These are phyloP conservation scores for Drosophila aff. DNA, from an alignment of 1,140 invertebrate species.

Conservation along the genomic window DNA sequence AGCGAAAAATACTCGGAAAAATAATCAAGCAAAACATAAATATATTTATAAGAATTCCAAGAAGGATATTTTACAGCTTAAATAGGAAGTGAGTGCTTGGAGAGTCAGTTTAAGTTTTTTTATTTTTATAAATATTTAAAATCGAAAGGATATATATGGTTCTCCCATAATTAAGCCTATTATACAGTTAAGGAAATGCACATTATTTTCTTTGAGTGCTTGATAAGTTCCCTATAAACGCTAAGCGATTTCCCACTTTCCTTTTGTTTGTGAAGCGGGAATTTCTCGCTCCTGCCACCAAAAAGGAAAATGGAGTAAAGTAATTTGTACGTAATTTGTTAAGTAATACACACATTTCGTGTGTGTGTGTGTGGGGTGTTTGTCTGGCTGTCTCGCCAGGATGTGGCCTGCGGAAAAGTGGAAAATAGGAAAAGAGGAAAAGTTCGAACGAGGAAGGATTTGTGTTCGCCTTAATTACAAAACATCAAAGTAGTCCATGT, in stretches of 20 bases:
- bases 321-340: slow-evolving; percentile 84
- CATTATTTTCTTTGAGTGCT: neutral
- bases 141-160: neutral
- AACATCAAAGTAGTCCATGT: slow-evolving; percentile 71
- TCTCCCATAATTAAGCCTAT: neutral
- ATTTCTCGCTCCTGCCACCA: neutral
- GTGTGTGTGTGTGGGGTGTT: slow-evolving; percentile 26
- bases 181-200: neutral
- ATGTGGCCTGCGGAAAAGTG: slow-evolving; percentile 53
- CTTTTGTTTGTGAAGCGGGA: slow-evolving; percentile 16
- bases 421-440: slow-evolving; percentile 22
- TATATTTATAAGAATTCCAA: neutral
- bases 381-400: slow-evolving; percentile 72
- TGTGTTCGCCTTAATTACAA: slow-evolving; percentile 70
- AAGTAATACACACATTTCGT: slow-evolving; percentile 65
- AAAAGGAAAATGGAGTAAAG: slow-evolving; percentile 55
- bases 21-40: neutral
- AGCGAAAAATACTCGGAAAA: neutral
- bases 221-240: slow-evolving; percentile 57
- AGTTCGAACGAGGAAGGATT: slow-evolving; percentile 53
- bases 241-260: slow-evolving; percentile 72
- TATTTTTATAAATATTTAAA: neutral
- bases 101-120: neutral
- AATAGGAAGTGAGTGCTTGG: neutral
- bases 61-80: neutral